Percentiles rank a stretch among this genome's conserved stretches.
Evolutionary conservation across 2,888 invertebrate species (phyloP).

Genomic region (Parapristionchus giblindavisi): DNA sequence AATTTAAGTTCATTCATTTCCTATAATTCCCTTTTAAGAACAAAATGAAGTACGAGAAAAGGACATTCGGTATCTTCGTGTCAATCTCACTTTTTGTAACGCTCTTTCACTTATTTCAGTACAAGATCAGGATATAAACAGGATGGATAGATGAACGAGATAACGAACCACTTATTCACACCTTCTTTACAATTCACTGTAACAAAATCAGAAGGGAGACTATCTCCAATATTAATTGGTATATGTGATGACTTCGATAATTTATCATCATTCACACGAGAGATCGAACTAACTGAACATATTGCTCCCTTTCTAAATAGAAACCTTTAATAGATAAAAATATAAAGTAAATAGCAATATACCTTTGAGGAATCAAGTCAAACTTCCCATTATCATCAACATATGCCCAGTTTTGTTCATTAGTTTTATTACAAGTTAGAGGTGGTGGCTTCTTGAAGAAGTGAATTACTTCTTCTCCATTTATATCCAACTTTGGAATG

Average conservation of each 20-base stretch:
- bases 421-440: slow-evolving; percentile 47
- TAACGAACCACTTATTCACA: slow-evolving; percentile 41
- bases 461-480: slow-evolving; percentile 59
- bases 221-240: slow-evolving; percentile 36
- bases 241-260: slow-evolving; percentile 40
- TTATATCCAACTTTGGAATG: slow-evolving; percentile 64
- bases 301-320: slow-evolving; percentile 41
- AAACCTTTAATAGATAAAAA: background rate
- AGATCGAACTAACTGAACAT: slow-evolving; percentile 46
- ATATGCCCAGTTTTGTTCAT: slow-evolving; percentile 57
- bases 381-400: slow-evolving; percentile 56
- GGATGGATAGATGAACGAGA: background rate
- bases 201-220: slow-evolving; percentile 42
- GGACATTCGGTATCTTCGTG: no score
- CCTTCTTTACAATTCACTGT: slow-evolving; percentile 43
- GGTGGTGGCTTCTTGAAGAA: slow-evolving; percentile 57
- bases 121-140: no score
- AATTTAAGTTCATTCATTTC: background rate
- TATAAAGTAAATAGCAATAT: background rate
- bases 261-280: slow-evolving; percentile 46
- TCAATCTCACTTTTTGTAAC: background rate
- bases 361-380: slow-evolving; percentile 48
- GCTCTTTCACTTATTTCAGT: background rate
- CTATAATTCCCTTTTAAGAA: background rate
- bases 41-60: no score